A percentile compares a stretch with the other conserved stretches of the same genome.
Conservation (phyloP, 2,888 invertebrate genomes). For the Drosophila vallismaia region DNA sequence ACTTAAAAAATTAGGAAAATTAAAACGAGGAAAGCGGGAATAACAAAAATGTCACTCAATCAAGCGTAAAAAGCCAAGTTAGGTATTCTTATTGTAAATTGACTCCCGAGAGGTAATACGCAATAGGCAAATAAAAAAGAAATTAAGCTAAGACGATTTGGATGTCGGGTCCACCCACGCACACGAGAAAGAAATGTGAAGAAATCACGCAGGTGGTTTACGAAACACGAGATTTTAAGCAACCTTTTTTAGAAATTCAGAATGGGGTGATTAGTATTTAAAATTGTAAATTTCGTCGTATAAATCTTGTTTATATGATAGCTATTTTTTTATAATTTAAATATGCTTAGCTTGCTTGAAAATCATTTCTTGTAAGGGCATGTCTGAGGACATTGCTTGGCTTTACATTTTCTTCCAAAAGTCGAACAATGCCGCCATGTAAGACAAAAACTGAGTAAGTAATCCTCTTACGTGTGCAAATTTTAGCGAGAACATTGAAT, state of each 20-base stretch:
- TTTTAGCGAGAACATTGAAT: slow-evolving; percentile 69
- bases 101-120: slow-evolving; percentile 18
- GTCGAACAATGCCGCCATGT: not conserved
- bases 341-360: no score
- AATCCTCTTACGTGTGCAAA: slow-evolving; percentile 67
- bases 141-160: slow-evolving; percentile 43
- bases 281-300: no score
- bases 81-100: slow-evolving; percentile 21
- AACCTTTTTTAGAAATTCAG: no score
- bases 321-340: no score
- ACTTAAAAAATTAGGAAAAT: not conserved
- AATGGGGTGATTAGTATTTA: no score
- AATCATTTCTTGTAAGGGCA: not conserved
- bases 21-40: not conserved
- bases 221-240: no score
- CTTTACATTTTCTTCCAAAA: not conserved
- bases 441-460: slow-evolving; percentile 30
- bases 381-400: not conserved
- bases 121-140: slow-evolving; percentile 28
- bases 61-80: slow-evolving; percentile 12
- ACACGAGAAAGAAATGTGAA: not conserved
- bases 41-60: slow-evolving; percentile 17
- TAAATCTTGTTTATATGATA: no score
- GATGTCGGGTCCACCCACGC: slow-evolving; percentile 34
- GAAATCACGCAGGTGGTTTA: not conserved